Percentiles rank a stretch among this genome's conserved stretches.
phyloP scores from a whole-genome alignment of 2,113 vertebrate genomes.

The Vimba vimba region DNA sequence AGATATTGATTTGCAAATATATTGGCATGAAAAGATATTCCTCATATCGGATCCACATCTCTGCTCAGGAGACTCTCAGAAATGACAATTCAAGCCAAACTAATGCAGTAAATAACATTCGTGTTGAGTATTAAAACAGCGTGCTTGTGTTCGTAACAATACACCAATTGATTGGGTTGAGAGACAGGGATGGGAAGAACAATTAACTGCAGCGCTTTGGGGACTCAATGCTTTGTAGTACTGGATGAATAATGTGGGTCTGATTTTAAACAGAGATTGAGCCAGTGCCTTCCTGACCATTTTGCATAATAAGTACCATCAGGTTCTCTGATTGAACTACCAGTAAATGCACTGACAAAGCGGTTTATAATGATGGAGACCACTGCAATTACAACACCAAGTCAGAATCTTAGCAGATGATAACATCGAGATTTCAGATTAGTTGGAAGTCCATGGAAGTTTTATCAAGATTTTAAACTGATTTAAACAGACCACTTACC shows the following conservation, averaged over 20 bases:
- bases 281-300: conserved; percentile 35
- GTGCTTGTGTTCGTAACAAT: conserved; percentile 31
- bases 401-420: neutral
- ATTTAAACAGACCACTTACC: neutral
- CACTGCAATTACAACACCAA: neutral
- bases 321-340: conserved; percentile 12
- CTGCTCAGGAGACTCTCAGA: neutral
- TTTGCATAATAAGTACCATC: conserved; percentile 50
- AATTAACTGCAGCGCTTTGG: conserved; percentile 47
- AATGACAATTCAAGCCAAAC: neutral
- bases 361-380: conserved; percentile 14
- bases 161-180: conserved; percentile 37
- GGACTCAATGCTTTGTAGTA: conserved; percentile 41
- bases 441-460: neutral
- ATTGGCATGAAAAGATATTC: conserved; percentile 23
- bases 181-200: conserved; percentile 38
- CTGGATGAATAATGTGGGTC: conserved; percentile 52
- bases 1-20: conserved; percentile 32
- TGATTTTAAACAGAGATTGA: conserved; percentile 56
- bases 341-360: neutral
- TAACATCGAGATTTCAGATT: neutral
- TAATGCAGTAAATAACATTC: conserved; percentile 22
- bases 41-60: conserved; percentile 6
- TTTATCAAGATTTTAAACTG: neutral
- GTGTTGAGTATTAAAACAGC: conserved; percentile 11